Conservation (phyloP, 2,113 vertebrate species). For the Haemorhous mexicanus region DNA sequence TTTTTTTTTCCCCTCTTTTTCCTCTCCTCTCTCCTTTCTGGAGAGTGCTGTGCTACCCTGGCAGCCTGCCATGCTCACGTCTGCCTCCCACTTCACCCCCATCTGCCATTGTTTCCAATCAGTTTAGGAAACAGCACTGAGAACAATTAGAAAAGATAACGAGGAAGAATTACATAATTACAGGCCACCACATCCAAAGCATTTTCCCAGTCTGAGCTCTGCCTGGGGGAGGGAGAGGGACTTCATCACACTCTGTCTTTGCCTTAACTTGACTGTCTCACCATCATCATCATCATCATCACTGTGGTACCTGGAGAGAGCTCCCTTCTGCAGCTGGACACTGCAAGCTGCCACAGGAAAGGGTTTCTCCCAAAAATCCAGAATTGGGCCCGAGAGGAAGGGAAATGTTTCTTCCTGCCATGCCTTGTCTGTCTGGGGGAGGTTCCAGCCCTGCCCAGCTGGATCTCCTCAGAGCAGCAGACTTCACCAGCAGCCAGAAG, state of each 20-base stretch:
- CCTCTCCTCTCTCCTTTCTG: background rate
- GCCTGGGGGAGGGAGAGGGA: background rate
- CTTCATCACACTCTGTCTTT: background rate
- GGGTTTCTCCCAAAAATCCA: background rate
- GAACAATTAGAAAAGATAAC: constrained; percentile 84
- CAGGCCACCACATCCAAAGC: constrained; percentile 67
- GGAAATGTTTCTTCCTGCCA: background rate
- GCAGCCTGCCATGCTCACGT: constrained; percentile 53
- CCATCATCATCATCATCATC: background rate
- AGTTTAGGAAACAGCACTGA: constrained; percentile 76
- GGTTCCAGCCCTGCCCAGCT: background rate
- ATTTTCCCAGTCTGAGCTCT: constrained; percentile 28
- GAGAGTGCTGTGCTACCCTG: background rate
- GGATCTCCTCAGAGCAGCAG: background rate
- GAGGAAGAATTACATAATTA: constrained; percentile 84
- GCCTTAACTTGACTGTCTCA: background rate
- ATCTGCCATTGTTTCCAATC: constrained; percentile 79
- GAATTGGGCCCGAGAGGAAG: background rate
- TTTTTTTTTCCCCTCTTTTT: background rate
- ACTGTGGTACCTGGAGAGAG: background rate
- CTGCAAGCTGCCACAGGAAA: background rate
- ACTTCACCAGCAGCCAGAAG: background rate
- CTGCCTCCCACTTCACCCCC: constrained; percentile 71
- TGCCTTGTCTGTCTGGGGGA: background rate
- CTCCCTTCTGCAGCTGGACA: background rate